Evolutionary conservation across 2,113 vertebrate species (phyloP).

Genomic region (Esox niger): DNA sequence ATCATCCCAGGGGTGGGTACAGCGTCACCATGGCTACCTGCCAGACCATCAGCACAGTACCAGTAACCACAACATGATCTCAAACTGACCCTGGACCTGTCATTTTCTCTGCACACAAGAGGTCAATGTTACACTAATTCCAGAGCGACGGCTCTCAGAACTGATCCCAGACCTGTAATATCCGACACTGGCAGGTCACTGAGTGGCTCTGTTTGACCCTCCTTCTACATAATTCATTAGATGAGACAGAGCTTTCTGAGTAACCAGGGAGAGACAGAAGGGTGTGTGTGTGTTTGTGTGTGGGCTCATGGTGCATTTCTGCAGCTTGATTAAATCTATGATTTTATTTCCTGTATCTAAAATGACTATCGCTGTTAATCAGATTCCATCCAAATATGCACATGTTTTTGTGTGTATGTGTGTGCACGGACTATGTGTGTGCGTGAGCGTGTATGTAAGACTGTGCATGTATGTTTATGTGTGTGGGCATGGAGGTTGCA

Average conservation of each 20-base stretch:
- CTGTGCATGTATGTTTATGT: conserved; percentile 1
- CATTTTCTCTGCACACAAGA: conserved; percentile 5
- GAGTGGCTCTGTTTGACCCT: conserved; percentile 35
- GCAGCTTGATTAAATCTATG: no score
- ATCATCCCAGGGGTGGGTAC: no score
- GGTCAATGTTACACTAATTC: not conserved
- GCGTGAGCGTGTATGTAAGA: conserved; percentile 1
- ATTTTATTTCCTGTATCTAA: no score
- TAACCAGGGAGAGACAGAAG: no score
- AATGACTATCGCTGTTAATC: no score
- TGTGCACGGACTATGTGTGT: no score
- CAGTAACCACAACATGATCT: not conserved
- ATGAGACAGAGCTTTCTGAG: conserved; percentile 35
- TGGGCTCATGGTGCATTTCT: no score
- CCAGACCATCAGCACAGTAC: not conserved
- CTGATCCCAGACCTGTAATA: not conserved
- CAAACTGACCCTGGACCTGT: not conserved
- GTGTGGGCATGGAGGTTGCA: not conserved
- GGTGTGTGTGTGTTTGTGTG: no score
- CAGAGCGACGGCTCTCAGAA: not conserved
- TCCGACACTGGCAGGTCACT: not conserved
- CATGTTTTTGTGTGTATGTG: not conserved
- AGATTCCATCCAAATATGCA: no score
- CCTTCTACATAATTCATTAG: conserved; percentile 62
- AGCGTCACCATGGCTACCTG: not conserved